Conservation (phyloP, 1,140 invertebrate genomes). For the Drosophila lowei region DNA sequence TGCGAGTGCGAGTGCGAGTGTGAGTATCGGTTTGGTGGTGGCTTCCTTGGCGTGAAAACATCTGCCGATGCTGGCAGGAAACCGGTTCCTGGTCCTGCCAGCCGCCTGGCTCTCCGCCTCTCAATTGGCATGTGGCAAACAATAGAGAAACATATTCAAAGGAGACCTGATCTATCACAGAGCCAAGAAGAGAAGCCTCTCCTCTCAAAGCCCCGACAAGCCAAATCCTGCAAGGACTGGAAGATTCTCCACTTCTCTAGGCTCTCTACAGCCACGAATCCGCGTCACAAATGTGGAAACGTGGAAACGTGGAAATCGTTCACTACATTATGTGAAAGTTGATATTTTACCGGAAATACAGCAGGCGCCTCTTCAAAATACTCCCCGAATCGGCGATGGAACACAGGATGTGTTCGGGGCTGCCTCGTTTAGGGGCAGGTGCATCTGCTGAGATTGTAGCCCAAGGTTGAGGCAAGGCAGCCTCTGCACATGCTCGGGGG, state of each 20-base stretch:
- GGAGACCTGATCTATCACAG: constrained; percentile 12
- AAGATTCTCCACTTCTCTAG: no score
- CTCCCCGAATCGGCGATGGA: constrained; percentile 11
- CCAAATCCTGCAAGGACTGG: not conserved
- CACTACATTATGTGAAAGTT: no score
- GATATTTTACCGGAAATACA: constrained; percentile 35
- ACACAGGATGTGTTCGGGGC: constrained; percentile 42
- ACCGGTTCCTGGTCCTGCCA: constrained; percentile 54
- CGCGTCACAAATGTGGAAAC: constrained; percentile 6
- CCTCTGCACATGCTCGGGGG: no score
- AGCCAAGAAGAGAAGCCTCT: not conserved
- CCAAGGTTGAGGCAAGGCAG: constrained; percentile 16
- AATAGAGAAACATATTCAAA: constrained; percentile 15
- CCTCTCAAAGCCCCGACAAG: not conserved
- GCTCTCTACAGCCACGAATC: not conserved
- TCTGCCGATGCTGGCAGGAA: constrained; percentile 51
- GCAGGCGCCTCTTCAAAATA: constrained; percentile 15
- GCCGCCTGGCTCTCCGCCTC: not conserved
- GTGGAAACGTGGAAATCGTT: no score
- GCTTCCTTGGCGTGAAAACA: constrained; percentile 32
- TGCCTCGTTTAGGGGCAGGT: no score
- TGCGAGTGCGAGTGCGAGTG: not conserved
- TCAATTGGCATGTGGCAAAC: constrained; percentile 30
- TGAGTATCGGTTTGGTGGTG: not conserved
- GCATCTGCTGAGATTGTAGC: constrained; percentile 16